phyloP scores from a whole-genome alignment of 2,888 invertebrate species.

The Eretmocerus hayati region DNA sequence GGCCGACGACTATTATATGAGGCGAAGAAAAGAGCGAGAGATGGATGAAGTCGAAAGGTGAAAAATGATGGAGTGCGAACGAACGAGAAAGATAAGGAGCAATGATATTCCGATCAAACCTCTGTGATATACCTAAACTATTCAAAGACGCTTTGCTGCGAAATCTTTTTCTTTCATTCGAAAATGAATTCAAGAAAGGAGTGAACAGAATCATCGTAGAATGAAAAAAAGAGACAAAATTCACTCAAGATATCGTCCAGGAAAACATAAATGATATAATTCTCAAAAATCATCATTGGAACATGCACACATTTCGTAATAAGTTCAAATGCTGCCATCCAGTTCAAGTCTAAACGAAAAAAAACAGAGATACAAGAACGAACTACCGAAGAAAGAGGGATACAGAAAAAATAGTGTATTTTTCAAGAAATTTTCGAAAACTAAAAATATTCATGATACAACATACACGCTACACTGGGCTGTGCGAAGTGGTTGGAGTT shows the following conservation, averaged over 20 bases:
- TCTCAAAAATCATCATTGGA: conserved; percentile 31
- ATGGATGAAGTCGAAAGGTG: conserved; percentile 18
- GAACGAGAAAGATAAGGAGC: conserved; percentile 19
- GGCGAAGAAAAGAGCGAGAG: conserved; percentile 21
- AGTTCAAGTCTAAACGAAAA: conserved; percentile 23
- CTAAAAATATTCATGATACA: conserved; percentile 35
- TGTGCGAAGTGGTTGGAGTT: conserved; percentile 48
- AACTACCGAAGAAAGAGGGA: conserved; percentile 1
- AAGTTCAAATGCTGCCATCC: conserved; percentile 43
- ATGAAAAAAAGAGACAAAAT: neutral
- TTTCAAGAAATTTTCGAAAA: conserved; percentile 40
- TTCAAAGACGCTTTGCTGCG: conserved; percentile 1
- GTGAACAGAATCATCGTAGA: neutral
- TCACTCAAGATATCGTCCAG: conserved; percentile 36
- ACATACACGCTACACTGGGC: conserved; percentile 47
- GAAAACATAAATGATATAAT: conserved; percentile 42
- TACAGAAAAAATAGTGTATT: conserved; percentile 37
- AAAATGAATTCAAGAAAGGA: neutral
- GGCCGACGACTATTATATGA: conserved; percentile 19
- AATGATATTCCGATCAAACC: conserved; percentile 42
- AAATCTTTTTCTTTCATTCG: conserved; percentile 10
- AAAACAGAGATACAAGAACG: conserved; percentile 4
- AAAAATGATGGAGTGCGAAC: conserved; percentile 16
- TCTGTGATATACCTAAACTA: conserved; percentile 40
- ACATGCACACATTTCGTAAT: conserved; percentile 22